Evolutionary conservation across 2,113 vertebrate genomes (phyloP), one percentile per base, ranked within the genome.

Genomic region (Puntigrus tetrazona): DNA sequence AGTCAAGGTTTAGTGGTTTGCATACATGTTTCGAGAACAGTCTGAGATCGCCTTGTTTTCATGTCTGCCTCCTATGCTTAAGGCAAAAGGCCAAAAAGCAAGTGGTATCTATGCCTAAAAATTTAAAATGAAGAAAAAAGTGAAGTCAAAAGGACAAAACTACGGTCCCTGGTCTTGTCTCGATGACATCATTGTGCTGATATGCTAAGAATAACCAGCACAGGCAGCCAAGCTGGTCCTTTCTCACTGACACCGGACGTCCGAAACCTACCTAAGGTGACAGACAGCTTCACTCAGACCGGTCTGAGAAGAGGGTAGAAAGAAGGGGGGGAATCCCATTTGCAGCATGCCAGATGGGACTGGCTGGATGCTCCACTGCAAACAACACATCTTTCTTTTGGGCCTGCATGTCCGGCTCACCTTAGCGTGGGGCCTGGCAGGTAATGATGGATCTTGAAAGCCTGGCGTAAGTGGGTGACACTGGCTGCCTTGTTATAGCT

Each of bases 311-410:
- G 63, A 45, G 76, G 52, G 55, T 77, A 41, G 34, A 50, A 36
- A 74, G 45, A 63, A 34, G 57, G 9, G 7, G 27, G 36, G 29
- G 91, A 94, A 95, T 92, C 93, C 94, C 95, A 96, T 96, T 96
- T 96, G 93, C 92, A 94, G 88, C 90, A 90, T 90, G 95, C 95
- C 96, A 96, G 96, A 96, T 96, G 95, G 96, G 96, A 96, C 96
- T 95, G 94, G 95, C 94, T 94, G 95, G 95, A 96, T 90, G 94
- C 95, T 96, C 95, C 93, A 95, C 91, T 75, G 90, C 94, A 95
- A 96, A 96, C 95, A 95, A 94, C 93, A 95, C 96, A 97, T 97
- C 93, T 93, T 96, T 97, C 96, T 96, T 88, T 96, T 91, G 86
- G 95, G 93, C 93, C 94, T 94, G 93, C 94, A 93, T 96, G 95